A percentile compares a stretch with the other conserved stretches of the same genome.
Evolutionary conservation across 2,888 invertebrate species (phyloP).

Genomic region (Antitype chi): DNA sequence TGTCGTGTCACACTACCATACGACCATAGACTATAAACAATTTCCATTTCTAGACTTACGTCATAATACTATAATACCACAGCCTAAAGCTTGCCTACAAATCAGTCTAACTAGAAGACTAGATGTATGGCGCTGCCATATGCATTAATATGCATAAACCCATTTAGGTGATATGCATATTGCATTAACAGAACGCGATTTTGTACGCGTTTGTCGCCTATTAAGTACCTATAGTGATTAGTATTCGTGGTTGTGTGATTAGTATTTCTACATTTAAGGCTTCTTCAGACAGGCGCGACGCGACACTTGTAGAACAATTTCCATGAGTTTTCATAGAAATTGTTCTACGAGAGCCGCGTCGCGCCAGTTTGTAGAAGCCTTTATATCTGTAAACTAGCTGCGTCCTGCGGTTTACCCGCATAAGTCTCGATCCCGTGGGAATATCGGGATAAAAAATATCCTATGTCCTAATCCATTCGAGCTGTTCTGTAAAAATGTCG

Average conservation of each 20-base stretch:
- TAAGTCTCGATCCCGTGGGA: no score
- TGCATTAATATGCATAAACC: conserved; percentile 51
- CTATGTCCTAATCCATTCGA: no score
- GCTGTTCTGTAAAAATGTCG: no score
- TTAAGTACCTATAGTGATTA: conserved; percentile 24
- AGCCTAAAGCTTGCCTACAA: conserved; percentile 29
- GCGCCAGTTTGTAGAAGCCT: no score
- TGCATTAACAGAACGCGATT: conserved; percentile 43
- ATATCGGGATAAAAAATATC: no score
- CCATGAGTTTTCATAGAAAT: no score
- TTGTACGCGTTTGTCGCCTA: conserved; percentile 26
- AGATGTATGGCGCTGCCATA: conserved; percentile 15
- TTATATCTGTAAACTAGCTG: no score
- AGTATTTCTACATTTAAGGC: neutral
- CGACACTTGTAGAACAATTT: no score
- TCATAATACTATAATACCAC: neutral
- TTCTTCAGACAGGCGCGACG: no score
- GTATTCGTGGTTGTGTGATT: conserved; percentile 26
- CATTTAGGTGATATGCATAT: conserved; percentile 47
- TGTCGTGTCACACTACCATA: neutral
- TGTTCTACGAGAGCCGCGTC: no score
- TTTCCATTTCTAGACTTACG: neutral
- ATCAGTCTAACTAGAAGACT: conserved; percentile 22
- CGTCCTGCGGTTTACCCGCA: no score
- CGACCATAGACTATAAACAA: neutral